Evolutionary conservation across 2,888 invertebrate genomes (phyloP), one percentile per base, ranked within the genome.

Genomic region (Steromphala cineraria): DNA sequence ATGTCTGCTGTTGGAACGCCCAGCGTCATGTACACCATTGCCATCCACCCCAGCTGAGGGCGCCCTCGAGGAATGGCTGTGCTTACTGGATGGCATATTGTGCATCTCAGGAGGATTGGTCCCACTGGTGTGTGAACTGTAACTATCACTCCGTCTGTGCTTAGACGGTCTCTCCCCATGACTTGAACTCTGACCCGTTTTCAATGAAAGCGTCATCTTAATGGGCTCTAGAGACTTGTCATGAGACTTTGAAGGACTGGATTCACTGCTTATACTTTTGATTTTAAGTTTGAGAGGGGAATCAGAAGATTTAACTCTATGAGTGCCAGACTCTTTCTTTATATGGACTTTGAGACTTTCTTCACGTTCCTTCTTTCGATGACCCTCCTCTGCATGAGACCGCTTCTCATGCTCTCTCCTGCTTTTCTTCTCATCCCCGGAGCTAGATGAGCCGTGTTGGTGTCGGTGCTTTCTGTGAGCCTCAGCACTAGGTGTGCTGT

Each of bases 281-380:
- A 89, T 89, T 83, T 86, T 88, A 17, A 89, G 56, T 86, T 89
- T 89, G 8, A 89, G 80, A 8, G 89, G 88, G 8, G 89, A 87
- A 52, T 55, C 67, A 46, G 80, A 56, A 17, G 80, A 67, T 52
- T 76, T 80, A 46, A 75, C 62, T 19, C 21, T 52, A n/a, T 80
- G 75, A 46, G 62, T 62, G 52, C 80, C 76, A 31, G 53, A 55
- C 55, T 76, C 76, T 55, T 71, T 71, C 36, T 36, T 71, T 21
- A 62, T 62, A 17, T 19, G 77, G 24, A 56, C 67, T 53, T 78
- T 62, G 17, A 56, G 24, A 17, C 74, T 24, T 24, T 52, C 55
- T 36, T 55, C 53, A 7, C 76, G 53, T 31, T 81, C 84, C 78
- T 77, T 80, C 75, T 81, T 83, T 19, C 75, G 75, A 40, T 74